Percentiles rank a stretch among this genome's conserved stretches.
phyloP scores from a whole-genome alignment of 2,888 invertebrate genomes.

The Onthophagus sagittarius region DNA sequence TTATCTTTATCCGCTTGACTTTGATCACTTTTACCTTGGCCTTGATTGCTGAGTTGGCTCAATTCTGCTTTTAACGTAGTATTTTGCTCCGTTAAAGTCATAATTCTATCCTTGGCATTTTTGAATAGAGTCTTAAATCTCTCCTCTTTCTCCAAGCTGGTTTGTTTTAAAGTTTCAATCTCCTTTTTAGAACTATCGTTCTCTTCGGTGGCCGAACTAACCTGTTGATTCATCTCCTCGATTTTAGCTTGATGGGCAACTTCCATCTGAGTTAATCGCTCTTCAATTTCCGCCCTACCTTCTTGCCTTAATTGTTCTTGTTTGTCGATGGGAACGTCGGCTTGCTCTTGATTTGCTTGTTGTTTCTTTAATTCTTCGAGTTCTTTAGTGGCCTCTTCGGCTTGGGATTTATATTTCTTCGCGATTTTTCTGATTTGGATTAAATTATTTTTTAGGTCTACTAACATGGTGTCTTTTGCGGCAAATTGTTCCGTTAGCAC shows the following conservation, averaged over 20 bases:
- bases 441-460: slow-evolving; percentile 49
- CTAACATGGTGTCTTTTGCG: slow-evolving; percentile 63
- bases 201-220: slow-evolving; percentile 49
- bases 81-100: slow-evolving; percentile 67
- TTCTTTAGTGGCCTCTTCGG: slow-evolving; percentile 69
- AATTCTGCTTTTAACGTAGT: slow-evolving; percentile 59
- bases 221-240: slow-evolving; percentile 49
- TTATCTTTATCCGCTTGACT: slow-evolving; percentile 43
- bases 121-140: slow-evolving; percentile 57
- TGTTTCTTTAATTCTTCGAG: slow-evolving; percentile 49
- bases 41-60: slow-evolving; percentile 49
- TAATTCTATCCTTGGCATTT: slow-evolving; percentile 71
- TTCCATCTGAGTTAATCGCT: slow-evolving; percentile 46
- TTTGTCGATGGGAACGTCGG: slow-evolving; percentile 49
- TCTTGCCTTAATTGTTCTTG: slow-evolving; percentile 51
- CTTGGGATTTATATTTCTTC: slow-evolving; percentile 86
- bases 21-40: slow-evolving; percentile 37
- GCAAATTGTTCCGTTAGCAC: slow-evolving; percentile 63
- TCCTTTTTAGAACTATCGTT: slow-evolving; percentile 55
- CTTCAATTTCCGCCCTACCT: slow-evolving; percentile 50
- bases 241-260: slow-evolving; percentile 48
- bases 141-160: slow-evolving; percentile 48
- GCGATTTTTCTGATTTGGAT: slow-evolving; percentile 74
- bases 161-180: slow-evolving; percentile 46
- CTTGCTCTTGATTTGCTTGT: slow-evolving; percentile 53